Conservation (phyloP, 2,113 vertebrate genomes). For the Hemichromis elongatus region DNA sequence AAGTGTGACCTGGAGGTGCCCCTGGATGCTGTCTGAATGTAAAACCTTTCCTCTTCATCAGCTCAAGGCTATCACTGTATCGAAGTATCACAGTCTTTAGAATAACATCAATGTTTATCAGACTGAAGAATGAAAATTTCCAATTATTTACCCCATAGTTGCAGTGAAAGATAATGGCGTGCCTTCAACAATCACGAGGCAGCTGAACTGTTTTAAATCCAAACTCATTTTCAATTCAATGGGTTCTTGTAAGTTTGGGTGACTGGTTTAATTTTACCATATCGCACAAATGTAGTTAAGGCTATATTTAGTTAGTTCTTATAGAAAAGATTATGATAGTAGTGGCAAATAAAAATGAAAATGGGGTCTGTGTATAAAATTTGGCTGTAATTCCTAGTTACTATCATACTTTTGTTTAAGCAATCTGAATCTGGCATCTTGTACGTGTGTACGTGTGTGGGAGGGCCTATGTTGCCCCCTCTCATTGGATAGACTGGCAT, state of each 20-base stretch:
- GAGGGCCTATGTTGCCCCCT: not conserved
- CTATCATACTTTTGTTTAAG: not conserved
- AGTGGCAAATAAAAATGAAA: not conserved
- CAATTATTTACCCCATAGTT: not conserved
- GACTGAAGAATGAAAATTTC: not conserved
- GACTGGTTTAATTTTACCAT: not conserved
- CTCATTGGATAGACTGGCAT: not conserved
- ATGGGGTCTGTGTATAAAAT: not conserved
- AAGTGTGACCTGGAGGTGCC: constrained; percentile 4
- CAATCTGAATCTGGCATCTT: not conserved
- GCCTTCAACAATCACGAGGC: not conserved
- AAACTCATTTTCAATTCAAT: not conserved
- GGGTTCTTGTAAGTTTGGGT: not conserved
- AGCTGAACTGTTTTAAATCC: not conserved
- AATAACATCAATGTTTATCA: not conserved
- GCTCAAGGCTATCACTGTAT: not conserved
- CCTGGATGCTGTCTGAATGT: constrained; percentile 34
- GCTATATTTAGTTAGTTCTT: not conserved
- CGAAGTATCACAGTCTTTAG: not conserved
- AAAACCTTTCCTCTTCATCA: not conserved
- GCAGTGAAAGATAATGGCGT: not conserved
- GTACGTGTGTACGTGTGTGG: no score
- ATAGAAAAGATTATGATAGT: not conserved
- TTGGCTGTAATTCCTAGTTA: not conserved
- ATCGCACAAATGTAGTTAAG: not conserved